These are phyloP conservation scores for Thalassoma bifasciatum DNA, from an alignment of 2,113 vertebrate species.

Conservation along the genomic window DNA sequence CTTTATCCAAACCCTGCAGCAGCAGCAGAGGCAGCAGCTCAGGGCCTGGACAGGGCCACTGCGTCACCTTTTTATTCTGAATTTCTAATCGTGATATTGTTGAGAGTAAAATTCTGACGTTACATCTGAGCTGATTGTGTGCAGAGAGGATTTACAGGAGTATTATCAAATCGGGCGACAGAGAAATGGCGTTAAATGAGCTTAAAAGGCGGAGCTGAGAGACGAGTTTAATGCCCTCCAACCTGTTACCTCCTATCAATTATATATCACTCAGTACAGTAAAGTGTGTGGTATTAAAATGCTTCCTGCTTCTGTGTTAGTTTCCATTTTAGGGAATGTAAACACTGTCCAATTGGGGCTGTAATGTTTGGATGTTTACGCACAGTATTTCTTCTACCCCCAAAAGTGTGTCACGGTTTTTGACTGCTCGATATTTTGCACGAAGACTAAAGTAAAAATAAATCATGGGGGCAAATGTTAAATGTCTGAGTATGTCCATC, in stretches of 20 bases:
- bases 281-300: too few relatives aligned
- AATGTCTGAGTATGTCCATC: neutral
- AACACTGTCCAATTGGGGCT: neutral
- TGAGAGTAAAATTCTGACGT: neutral
- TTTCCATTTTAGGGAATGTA: neutral
- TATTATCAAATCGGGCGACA: constrained; percentile 66
- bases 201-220: constrained; percentile 33
- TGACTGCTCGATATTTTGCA: neutral
- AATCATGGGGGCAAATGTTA: neutral
- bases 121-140: constrained; percentile 17
- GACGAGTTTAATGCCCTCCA: constrained; percentile 1
- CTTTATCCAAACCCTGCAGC: neutral
- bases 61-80: neutral
- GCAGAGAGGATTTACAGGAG: constrained; percentile 41
- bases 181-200: constrained; percentile 50
- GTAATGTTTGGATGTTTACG: neutral
- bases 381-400: neutral
- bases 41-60: neutral
- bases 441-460: neutral
- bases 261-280: constrained; percentile 11
- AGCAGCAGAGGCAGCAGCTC: neutral
- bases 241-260: constrained; percentile 3
- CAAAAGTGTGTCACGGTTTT: neutral
- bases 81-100: neutral
- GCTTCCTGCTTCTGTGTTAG: neutral